phyloP scores from a whole-genome alignment of 2,797 vertebrate genomes.

The Pipistrellus kuhlii region DNA sequence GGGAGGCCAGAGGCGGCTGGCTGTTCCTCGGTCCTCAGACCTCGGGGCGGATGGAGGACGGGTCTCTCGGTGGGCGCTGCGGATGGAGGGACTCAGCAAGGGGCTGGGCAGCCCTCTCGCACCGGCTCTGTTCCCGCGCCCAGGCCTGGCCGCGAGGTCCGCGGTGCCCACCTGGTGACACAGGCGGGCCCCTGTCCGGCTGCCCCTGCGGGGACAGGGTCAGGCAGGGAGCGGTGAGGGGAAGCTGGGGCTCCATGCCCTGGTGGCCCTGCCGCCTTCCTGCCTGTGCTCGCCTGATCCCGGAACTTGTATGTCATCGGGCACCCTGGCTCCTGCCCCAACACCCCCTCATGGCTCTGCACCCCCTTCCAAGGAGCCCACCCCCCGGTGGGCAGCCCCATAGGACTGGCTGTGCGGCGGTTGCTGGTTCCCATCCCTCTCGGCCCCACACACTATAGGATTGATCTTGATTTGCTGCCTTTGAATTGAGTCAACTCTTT shows the following conservation, averaged over 20 bases:
- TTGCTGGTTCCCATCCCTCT: background rate
- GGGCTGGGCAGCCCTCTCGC: background rate
- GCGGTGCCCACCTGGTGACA: background rate
- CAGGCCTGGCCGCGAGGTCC: background rate
- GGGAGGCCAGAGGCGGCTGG: background rate
- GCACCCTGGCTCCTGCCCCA: background rate
- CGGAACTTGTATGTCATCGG: background rate
- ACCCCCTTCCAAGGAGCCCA: background rate
- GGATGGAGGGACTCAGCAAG: background rate
- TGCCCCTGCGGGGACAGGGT: background rate
- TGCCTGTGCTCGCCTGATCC: background rate
- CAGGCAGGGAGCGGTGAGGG: background rate
- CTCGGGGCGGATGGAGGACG: background rate
- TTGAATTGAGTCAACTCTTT: slow-evolving; percentile 95
- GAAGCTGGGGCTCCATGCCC: background rate
- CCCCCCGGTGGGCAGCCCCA: background rate
- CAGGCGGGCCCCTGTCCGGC: too few relatives aligned
- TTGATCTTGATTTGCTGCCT: slow-evolving; percentile 94
- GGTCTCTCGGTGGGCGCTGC: background rate
- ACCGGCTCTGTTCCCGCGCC: accelerated
- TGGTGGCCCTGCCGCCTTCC: background rate
- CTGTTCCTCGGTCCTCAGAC: background rate
- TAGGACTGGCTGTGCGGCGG: background rate
- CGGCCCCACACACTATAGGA: slow-evolving; percentile 72
- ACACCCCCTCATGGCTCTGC: background rate